Evolutionary conservation across 2,113 vertebrate species (phyloP), one percentile per base, ranked within the genome.

Genomic region (Helogale parvula): DNA sequence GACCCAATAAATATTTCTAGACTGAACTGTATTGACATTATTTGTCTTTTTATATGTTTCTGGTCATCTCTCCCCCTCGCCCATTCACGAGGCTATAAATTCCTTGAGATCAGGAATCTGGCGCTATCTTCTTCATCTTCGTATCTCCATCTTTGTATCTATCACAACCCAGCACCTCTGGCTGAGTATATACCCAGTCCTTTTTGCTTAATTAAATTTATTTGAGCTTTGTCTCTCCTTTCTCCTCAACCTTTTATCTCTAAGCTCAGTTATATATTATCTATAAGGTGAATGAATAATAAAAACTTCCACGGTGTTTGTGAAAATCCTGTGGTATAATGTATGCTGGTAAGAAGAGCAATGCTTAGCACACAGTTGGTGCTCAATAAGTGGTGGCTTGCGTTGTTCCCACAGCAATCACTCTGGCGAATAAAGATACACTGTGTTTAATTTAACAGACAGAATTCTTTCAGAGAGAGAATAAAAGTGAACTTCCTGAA

Each of bases 401-500:
- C 4, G 7, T 84, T 86, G 60, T 85, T 69, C 74, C 35, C 65
- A 77, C 38, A 92, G 63, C 54, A 90, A 88, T 96, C 85, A 82
- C 76, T 81, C 82, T 84, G 38, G 71, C 68, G 66, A 81, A 83
- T 90, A 91, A 95, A 97, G 96, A 89, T 71, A 90, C 9, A 41
- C 13, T 65, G 50, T 69, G 57, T 95, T 88, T 97, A 97, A 96
- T 97, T 93, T 96, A 97, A 95, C 95, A 93, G 89, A 91, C 41
- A 47, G 80, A 82, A n/a, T 90, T 94, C 83, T 98, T 97, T 98
- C 69, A 71, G 88, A 96, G 71, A 94, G 65, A 96, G 94, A 97
- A 98, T 96, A 96, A 97, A 98, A 97, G 91, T 83, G 77, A 89
- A 66, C 68, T 81, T 98, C 45, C 88, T 93, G 85, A 97, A 97